phyloP scores from a whole-genome alignment of 1,140 invertebrate species.

The Bombus balteatus region DNA sequence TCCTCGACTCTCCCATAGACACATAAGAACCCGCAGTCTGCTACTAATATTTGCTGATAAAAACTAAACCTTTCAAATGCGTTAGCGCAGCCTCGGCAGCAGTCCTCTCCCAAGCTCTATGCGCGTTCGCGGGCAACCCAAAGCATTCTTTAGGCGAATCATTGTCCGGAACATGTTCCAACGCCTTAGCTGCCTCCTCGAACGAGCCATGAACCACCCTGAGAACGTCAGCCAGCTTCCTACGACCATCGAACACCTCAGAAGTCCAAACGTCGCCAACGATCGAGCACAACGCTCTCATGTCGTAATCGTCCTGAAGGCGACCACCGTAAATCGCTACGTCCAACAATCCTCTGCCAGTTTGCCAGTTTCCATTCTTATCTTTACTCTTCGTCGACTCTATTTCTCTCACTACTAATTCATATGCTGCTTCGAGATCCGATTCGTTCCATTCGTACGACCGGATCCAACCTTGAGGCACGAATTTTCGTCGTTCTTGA shows the following conservation, averaged over 20 bases:
- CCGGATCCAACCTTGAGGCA: slow-evolving; percentile 82
- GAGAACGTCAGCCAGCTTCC: slow-evolving; percentile 83
- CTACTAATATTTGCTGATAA: no score
- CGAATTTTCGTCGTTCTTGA: slow-evolving; percentile 90
- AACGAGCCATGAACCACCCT: slow-evolving; percentile 82
- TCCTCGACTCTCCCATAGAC: no score
- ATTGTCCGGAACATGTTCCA: slow-evolving; percentile 86
- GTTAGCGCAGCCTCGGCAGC: slow-evolving; percentile 85
- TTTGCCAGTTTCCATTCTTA: slow-evolving; percentile 86
- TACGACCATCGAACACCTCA: slow-evolving; percentile 84
- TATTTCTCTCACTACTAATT: slow-evolving; percentile 87
- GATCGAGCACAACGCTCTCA: slow-evolving; percentile 89
- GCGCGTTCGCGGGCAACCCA: slow-evolving; percentile 92
- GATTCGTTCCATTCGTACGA: slow-evolving; percentile 93
- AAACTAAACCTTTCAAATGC: slow-evolving; percentile 85
- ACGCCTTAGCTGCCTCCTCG: slow-evolving; percentile 85
- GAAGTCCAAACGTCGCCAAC: slow-evolving; percentile 88
- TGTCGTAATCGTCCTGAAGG: slow-evolving; percentile 92
- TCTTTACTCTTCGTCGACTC: slow-evolving; percentile 63
- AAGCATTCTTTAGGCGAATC: slow-evolving; percentile 88
- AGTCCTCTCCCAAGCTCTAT: slow-evolving; percentile 89
- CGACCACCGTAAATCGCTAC: slow-evolving; percentile 94
- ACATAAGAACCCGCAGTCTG: no score
- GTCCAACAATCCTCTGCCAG: slow-evolving; percentile 91
- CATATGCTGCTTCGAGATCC: slow-evolving; percentile 90